Evolutionary conservation across 1,140 invertebrate species (phyloP).

Genomic region (Acromyrmex echinatior): DNA sequence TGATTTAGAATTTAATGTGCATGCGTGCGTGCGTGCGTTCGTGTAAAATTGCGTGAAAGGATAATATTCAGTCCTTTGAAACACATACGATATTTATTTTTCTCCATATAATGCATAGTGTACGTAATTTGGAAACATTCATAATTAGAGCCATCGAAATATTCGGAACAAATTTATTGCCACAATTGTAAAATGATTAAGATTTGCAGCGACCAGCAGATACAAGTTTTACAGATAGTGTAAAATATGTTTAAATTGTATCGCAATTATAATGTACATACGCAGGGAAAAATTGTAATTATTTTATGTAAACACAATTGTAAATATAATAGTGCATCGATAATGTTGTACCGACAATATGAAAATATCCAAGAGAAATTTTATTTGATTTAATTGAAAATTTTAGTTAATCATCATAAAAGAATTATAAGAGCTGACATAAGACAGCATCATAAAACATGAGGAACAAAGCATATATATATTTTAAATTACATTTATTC

Average conservation of each 20-base stretch:
- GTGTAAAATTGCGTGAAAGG: too few species aligned
- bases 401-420: too few species aligned
- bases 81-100: neutral
- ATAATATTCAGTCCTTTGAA: too few species aligned
- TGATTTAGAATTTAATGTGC: constrained; percentile 64
- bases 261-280: constrained; percentile 72
- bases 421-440: too few species aligned
- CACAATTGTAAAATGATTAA: neutral
- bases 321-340: constrained; percentile 68
- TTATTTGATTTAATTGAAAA: too few species aligned
- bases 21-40: neutral
- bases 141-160: neutral
- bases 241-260: constrained; percentile 66
- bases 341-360: neutral
- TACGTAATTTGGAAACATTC: constrained; percentile 3
- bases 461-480: too few species aligned
- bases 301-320: constrained; percentile 78
- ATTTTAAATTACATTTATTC: too few species aligned
- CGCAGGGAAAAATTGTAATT: constrained; percentile 67
- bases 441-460: too few species aligned
- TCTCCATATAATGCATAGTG: neutral
- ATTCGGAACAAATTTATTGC: neutral
- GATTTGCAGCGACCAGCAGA: neutral
- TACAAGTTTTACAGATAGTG: constrained; percentile 30
- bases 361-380: too few species aligned